Conservation (phyloP, 2,888 invertebrate species). For the Drosophila dives region DNA sequence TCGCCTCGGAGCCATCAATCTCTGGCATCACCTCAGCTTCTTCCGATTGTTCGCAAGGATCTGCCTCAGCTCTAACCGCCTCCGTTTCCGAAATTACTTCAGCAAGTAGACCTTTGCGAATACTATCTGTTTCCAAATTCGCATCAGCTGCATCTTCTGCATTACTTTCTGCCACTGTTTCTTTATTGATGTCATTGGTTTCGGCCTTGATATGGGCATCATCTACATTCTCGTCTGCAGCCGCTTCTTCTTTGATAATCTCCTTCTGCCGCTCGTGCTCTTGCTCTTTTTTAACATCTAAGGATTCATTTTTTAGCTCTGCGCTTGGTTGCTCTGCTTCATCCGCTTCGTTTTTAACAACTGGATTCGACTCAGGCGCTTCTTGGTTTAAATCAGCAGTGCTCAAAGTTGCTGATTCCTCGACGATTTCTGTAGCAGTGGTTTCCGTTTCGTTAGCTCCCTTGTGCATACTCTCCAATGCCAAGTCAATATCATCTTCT, state of each 20-base stretch:
- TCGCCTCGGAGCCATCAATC: conserved; percentile 18
- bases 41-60: conserved; percentile 16
- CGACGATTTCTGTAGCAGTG: conserved; percentile 12
- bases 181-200: conserved; percentile 6
- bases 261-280: conserved; percentile 57
- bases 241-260: conserved; percentile 50
- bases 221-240: conserved; percentile 14
- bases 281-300: conserved; percentile 37
- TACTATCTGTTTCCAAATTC: conserved; percentile 63
- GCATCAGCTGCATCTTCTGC: conserved; percentile 35
- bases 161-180: conserved; percentile 6
- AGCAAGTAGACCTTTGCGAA: conserved; percentile 63
- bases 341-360: conserved; percentile 27
- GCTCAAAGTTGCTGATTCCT: conserved; percentile 24
- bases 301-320: conserved; percentile 11
- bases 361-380: conserved; percentile 10
- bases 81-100: conserved; percentile 66
- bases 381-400: conserved; percentile 36
- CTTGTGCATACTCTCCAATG: conserved; percentile 76
- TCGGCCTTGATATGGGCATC: conserved; percentile 15
- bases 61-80: conserved; percentile 22
- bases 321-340: conserved; percentile 3
- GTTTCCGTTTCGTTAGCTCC: conserved; percentile 53
- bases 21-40: conserved; percentile 11
- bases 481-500: conserved; percentile 80